Evolutionary conservation across 2,797 vertebrate species (phyloP).

Genomic region (Poeciliopsis gracilis): DNA sequence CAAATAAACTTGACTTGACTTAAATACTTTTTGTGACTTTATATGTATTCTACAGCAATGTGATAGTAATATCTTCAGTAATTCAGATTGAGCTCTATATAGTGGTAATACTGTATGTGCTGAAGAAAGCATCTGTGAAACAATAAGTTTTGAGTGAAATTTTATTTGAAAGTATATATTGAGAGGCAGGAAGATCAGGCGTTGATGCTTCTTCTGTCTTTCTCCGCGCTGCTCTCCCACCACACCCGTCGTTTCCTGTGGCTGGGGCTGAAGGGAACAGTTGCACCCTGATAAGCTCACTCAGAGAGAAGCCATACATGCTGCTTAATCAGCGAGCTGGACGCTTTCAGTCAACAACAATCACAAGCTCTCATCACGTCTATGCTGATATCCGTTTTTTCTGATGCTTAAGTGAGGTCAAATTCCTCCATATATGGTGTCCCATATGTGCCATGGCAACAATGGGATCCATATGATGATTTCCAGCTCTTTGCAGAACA

Average conservation of each 20-base stretch:
- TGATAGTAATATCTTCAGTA: conserved; percentile 7
- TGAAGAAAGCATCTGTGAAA: background rate
- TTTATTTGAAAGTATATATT: background rate
- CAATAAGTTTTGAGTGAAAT: background rate
- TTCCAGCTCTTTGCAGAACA: background rate
- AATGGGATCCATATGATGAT: background rate
- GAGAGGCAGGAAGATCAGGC: conserved; percentile 16
- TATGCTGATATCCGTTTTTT: conserved; percentile 42
- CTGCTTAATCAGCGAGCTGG: conserved; percentile 71
- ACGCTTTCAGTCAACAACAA: conserved; percentile 80
- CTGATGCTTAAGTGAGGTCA: conserved; percentile 43
- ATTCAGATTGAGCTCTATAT: conserved; percentile 19
- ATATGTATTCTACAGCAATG: background rate
- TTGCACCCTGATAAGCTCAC: conserved; percentile 79
- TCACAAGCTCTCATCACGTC: conserved; percentile 71
- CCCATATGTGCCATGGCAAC: background rate
- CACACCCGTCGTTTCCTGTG: conserved; percentile 73
- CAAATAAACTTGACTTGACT: no score
- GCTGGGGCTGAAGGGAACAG: conserved; percentile 61
- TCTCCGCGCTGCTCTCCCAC: background rate
- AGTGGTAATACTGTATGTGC: background rate
- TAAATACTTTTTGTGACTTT: no score
- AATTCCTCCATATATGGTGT: conserved; percentile 17
- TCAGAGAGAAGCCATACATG: conserved; percentile 69
- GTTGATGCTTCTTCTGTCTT: conserved; percentile 29